Evolutionary conservation across 2,113 vertebrate species (phyloP).

Genomic region (Salvator merianae): DNA sequence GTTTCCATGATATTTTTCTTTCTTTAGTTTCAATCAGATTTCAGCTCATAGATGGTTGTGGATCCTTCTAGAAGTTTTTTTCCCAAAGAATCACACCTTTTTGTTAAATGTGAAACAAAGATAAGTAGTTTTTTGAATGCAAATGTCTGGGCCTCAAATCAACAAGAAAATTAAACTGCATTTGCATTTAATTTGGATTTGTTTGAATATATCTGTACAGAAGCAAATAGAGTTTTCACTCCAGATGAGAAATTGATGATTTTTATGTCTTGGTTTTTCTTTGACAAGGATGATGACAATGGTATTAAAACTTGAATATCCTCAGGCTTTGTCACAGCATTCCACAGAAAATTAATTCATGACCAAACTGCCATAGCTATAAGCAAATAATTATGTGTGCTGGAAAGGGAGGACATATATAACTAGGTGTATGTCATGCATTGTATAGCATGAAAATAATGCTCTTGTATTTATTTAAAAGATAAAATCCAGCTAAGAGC

Average conservation of each 20-base stretch:
- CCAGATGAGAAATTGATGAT: no score
- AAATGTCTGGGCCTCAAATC: background rate
- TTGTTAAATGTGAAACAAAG: background rate
- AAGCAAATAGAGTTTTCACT: no score
- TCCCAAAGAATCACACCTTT: background rate
- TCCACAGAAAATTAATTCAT: background rate
- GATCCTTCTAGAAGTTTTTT: background rate
- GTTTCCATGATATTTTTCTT: background rate
- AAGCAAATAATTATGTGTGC: background rate
- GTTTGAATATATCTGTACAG: no score
- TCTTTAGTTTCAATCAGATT: background rate
- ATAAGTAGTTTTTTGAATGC: background rate
- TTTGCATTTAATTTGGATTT: conserved; percentile 14
- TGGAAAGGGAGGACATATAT: background rate
- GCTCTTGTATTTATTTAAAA: background rate
- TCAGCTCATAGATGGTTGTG: background rate
- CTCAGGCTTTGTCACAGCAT: background rate
- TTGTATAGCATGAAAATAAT: background rate
- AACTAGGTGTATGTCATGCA: background rate
- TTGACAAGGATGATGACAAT: no score
- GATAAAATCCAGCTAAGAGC: background rate
- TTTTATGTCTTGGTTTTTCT: no score
- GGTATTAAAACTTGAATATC: no score
- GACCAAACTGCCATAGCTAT: background rate
- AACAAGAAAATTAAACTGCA: background rate